Percentiles rank a stretch among this genome's conserved stretches.
These are phyloP conservation scores for Rutilus rutilus DNA, from an alignment of 2,113 vertebrate genomes.

Conservation along the genomic window DNA sequence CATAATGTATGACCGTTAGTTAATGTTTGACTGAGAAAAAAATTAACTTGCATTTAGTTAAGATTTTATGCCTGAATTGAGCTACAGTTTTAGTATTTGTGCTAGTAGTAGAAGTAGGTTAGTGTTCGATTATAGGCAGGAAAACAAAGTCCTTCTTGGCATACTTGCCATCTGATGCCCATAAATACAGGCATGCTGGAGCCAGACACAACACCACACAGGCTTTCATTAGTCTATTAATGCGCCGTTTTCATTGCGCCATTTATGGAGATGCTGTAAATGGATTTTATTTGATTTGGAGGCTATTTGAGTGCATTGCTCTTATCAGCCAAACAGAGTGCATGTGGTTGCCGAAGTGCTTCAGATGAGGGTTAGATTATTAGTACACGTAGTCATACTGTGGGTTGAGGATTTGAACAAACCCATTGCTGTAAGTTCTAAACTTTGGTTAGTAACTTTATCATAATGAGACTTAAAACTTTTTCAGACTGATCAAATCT, in stretches of 20 bases:
- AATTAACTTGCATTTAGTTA: background rate
- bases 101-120: background rate
- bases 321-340: slow-evolving; percentile 34
- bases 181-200: slow-evolving; percentile 53
- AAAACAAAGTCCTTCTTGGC: slow-evolving; percentile 14
- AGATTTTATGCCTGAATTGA: background rate
- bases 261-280: slow-evolving; percentile 56
- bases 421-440: background rate
- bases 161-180: slow-evolving; percentile 54
- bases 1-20: background rate
- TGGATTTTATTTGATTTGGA: slow-evolving; percentile 46
- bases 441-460: background rate
- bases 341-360: background rate
- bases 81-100: background rate
- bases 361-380: slow-evolving; percentile 12
- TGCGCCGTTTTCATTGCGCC: slow-evolving; percentile 18
- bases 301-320: slow-evolving; percentile 43
- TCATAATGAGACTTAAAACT: background rate
- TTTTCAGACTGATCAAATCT: background rate
- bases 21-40: background rate
- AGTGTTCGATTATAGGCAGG: background rate
- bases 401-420: background rate
- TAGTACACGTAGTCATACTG: background rate
- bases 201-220: slow-evolving; percentile 43
- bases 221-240: slow-evolving; percentile 52